Base-by-base conservation (phyloP, 37 sponge, comb jelly and placozoan genomes). In the Mnemiopsis leidyi region DNA sequence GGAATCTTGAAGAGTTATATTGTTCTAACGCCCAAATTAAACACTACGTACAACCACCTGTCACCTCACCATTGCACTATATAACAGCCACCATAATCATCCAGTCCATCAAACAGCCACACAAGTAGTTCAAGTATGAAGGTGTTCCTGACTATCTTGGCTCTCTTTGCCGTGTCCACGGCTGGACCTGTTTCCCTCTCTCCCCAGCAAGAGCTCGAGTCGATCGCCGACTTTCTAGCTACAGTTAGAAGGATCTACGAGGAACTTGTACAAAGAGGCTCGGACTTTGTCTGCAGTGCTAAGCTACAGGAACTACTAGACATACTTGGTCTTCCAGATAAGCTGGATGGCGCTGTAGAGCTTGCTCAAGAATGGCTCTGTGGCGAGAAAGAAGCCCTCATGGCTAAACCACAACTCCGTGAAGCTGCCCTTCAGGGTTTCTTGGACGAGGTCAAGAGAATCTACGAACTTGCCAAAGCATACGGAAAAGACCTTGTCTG, bases 401-500 rank as follows among this genome's bases (percentile, higher is more conserved):
- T 71, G 75, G 7, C 20, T 18, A n/a, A 71, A 3, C 75, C 25
- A 7, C 75, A n/a, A 13, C 75, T n/a, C 23, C 75, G 20, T 71
- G 75, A 28, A 23, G 75, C 75, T 71, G 75, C 75, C 23, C 30
- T 71, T 24, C 75, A 71, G 30, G 75, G 75, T 5, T 71, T 71
- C 75, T 23, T 5, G 2, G 75, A 71, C 20, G 30, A n/a, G 3
- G 75, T 71, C 23, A n/a, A 71, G 30, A n/a, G 30, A 5, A 71
- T 71, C 30, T 71, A 71, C 75, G 30, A 5, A 7, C 75, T 71
- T n/a, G 30, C 30, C 23, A 71, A 71, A 28, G 30, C 75, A 13
- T 71, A 71, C 75, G 75, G 75, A 71, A 29, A 71, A 29, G 75
- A 71, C 30, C 75, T 71, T 5, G n/a, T 71, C 75, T 71, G 75